Percentiles rank a stretch among this genome's conserved stretches.
These are phyloP conservation scores for Elmis aenea DNA, from an alignment of 2,888 invertebrate genomes.

Conservation along the genomic window DNA sequence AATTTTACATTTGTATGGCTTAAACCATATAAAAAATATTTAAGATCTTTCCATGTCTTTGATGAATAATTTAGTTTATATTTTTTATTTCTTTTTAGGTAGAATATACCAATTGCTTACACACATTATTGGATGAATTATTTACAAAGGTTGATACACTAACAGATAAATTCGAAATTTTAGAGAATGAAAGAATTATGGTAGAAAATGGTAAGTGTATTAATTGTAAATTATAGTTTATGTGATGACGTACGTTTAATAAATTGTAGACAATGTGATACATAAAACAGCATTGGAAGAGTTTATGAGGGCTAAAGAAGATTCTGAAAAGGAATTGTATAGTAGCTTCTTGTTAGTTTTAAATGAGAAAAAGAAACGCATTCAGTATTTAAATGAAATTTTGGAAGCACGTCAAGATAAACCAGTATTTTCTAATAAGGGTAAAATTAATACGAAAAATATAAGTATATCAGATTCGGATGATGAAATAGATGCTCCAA, in stretches of 20 bases:
- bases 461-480: not conserved
- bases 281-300: conserved; percentile 18
- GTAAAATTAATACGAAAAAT: conserved; percentile 7
- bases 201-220: conserved; percentile 14
- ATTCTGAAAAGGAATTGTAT: conserved; percentile 32
- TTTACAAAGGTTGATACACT: conserved; percentile 9
- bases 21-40: no score
- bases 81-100: no score
- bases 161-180: conserved; percentile 3
- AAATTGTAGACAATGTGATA: conserved; percentile 10
- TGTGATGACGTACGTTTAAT: not conserved
- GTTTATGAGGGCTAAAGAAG: conserved; percentile 18
- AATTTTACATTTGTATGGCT: no score
- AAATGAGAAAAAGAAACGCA: conserved; percentile 41
- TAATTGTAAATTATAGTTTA: not conserved
- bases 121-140: conserved; percentile 22
- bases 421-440: conserved; percentile 5
- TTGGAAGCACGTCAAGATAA: conserved; percentile 32
- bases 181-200: conserved; percentile 11
- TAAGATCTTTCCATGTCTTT: no score
- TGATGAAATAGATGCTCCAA: conserved; percentile 13
- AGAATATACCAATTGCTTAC: no score
- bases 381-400: conserved; percentile 39
- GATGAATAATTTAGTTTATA: no score
- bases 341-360: conserved; percentile 36